A percentile compares a stretch with the other conserved stretches of the same genome.
Evolutionary conservation across 2,888 invertebrate species (phyloP).

Genomic region (Horisme vitalbata): DNA sequence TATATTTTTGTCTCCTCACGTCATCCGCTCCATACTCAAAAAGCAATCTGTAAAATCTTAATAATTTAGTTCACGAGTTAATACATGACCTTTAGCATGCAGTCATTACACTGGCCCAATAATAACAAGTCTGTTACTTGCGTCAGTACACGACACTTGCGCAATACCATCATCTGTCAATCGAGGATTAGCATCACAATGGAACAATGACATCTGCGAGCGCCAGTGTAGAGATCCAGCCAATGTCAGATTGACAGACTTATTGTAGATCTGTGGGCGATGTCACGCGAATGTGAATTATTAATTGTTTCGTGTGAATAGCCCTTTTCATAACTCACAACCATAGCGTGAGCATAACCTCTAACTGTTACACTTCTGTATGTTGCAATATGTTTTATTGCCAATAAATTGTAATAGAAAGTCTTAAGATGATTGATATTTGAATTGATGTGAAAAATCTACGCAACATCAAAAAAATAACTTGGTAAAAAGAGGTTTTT

Average conservation of each 20-base stretch:
- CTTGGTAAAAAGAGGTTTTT: too few species aligned
- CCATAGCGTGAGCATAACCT: background rate
- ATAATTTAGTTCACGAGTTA: slow-evolving; percentile 22
- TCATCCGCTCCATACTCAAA: slow-evolving; percentile 1
- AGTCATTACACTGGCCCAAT: slow-evolving; percentile 36
- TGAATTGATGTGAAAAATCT: too few species aligned
- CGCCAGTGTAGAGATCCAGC: slow-evolving; percentile 13
- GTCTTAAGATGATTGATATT: background rate
- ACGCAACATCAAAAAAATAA: too few species aligned
- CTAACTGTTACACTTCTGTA: too few species aligned
- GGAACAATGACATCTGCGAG: slow-evolving; percentile 53
- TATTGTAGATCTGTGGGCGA: slow-evolving; percentile 14
- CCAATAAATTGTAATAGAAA: background rate
- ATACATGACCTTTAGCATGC: slow-evolving; percentile 46
- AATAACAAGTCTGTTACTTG: slow-evolving; percentile 44
- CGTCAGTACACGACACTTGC: slow-evolving; percentile 49
- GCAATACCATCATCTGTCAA: slow-evolving; percentile 67
- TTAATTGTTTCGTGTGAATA: background rate
- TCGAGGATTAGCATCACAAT: slow-evolving; percentile 75
- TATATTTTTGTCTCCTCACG: too few species aligned
- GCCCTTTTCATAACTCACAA: background rate
- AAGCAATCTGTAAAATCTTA: slow-evolving; percentile 9
- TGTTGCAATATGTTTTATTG: background rate
- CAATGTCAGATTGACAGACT: slow-evolving; percentile 21
- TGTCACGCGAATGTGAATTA: slow-evolving; percentile 1